Evolutionary conservation across 2,888 invertebrate genomes (phyloP).

Genomic region (Drosophila affinis): DNA sequence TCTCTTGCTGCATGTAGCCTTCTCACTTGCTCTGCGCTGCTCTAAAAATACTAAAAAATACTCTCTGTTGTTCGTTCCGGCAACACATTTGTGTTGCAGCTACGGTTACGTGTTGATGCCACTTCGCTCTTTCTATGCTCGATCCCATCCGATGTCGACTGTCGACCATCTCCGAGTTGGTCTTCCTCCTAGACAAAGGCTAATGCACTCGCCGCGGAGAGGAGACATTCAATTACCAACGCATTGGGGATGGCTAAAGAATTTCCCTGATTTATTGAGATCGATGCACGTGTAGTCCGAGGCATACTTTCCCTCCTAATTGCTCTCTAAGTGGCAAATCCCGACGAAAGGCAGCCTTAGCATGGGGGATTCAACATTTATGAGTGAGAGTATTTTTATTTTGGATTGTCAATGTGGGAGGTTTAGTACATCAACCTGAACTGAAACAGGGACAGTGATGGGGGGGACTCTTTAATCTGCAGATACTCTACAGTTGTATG

Average conservation of each 20-base stretch:
- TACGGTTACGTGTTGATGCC: slow-evolving; percentile 59
- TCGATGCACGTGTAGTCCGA: slow-evolving; percentile 43
- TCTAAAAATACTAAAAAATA: slow-evolving; percentile 53
- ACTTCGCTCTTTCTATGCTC: slow-evolving; percentile 2
- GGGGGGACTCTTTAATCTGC: neutral
- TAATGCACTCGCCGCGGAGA: slow-evolving; percentile 60
- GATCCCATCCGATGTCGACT: slow-evolving; percentile 42
- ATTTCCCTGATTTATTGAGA: slow-evolving; percentile 44
- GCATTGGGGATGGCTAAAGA: slow-evolving; percentile 57
- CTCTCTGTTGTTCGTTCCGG: slow-evolving; percentile 46
- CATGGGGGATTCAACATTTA: neutral
- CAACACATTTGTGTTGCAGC: slow-evolving; percentile 45
- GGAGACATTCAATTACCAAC: slow-evolving; percentile 69
- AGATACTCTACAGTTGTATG: neutral
- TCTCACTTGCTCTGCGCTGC: slow-evolving; percentile 61
- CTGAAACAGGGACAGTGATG: neutral
- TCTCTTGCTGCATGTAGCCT: slow-evolving; percentile 5
- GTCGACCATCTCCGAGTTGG: slow-evolving; percentile 64
- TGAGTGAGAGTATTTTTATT: neutral
- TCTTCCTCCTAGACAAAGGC: slow-evolving; percentile 68
- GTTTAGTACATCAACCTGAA: neutral
- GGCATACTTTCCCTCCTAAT: slow-evolving; percentile 53
- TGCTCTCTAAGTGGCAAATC: slow-evolving; percentile 63
- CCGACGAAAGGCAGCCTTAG: slow-evolving; percentile 20
- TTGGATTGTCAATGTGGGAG: slow-evolving; percentile 15